A percentile compares a stretch with the other conserved stretches of the same genome.
These are phyloP conservation scores for Empis livida DNA, from an alignment of 2,888 invertebrate genomes.

Conservation along the genomic window DNA sequence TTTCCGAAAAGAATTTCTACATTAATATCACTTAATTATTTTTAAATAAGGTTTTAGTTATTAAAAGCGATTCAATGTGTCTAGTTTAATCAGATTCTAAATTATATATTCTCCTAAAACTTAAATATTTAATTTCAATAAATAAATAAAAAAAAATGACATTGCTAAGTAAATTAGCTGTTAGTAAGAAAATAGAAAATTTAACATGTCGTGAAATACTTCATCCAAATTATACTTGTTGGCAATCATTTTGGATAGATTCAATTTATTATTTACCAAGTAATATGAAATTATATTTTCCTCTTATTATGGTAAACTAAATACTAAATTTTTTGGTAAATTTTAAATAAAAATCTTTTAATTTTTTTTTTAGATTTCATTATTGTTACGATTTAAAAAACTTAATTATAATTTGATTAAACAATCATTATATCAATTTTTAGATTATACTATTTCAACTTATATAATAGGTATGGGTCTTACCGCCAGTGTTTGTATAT, in stretches of 20 bases:
- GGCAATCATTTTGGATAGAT: conserved; percentile 10
- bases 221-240: conserved; percentile 19
- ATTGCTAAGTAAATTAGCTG: neutral
- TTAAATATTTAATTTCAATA: too few species aligned
- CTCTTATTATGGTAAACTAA: conserved; percentile 4
- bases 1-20: too few species aligned
- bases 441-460: neutral
- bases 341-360: neutral
- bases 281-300: conserved; percentile 18
- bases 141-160: neutral
- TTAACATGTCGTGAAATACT: conserved; percentile 16
- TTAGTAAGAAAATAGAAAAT: neutral
- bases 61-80: too few species aligned
- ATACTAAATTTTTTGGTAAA: neutral
- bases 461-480: neutral
- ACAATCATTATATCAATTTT: neutral
- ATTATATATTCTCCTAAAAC: too few species aligned
- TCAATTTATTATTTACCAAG: conserved; percentile 12
- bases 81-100: too few species aligned
- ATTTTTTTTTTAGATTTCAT: neutral
- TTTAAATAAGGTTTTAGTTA: too few species aligned
- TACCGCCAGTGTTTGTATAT: neutral
- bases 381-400: neutral
- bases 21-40: too few species aligned
- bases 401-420: neutral